Percentiles rank a stretch among this genome's conserved stretches.
These are phyloP conservation scores for Poicephalus meyeri DNA, from an alignment of 2,113 vertebrate genomes.

Conservation along the genomic window DNA sequence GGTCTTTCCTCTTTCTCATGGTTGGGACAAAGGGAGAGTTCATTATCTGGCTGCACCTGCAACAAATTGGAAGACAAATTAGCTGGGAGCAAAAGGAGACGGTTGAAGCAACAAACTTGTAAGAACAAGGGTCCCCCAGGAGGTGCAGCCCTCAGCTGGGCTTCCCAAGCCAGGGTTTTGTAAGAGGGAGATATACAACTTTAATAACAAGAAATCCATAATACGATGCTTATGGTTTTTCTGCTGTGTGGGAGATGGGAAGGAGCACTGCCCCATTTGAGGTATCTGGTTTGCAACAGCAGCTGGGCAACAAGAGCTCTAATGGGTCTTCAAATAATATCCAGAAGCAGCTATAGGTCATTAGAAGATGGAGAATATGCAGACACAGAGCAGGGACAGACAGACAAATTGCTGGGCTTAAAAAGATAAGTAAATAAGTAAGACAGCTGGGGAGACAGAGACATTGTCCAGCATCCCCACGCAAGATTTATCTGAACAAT, in stretches of 20 bases:
- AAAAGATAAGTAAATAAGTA: background rate
- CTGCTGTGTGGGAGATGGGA: background rate
- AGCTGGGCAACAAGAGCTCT: slow-evolving; percentile 15
- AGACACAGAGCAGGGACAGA: slow-evolving; percentile 15
- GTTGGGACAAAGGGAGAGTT: slow-evolving; percentile 17
- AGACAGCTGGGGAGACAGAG: background rate
- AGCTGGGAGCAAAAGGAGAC: background rate
- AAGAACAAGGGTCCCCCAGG: slow-evolving; percentile 35
- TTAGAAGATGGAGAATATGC: slow-evolving; percentile 2
- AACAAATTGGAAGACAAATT: slow-evolving; percentile 58
- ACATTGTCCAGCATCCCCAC: background rate
- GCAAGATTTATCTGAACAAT: slow-evolving; percentile 61
- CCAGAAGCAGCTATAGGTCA: slow-evolving; percentile 37
- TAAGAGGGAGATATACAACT: slow-evolving; percentile 61
- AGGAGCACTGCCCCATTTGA: background rate
- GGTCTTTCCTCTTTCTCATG: slow-evolving; percentile 28
- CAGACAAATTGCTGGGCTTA: background rate
- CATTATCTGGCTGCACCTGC: slow-evolving; percentile 68
- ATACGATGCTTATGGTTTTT: slow-evolving; percentile 30
- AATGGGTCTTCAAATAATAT: slow-evolving; percentile 58
- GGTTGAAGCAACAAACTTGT: background rate
- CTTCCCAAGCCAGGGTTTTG: slow-evolving; percentile 26
- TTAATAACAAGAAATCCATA: slow-evolving; percentile 69
- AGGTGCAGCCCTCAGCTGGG: slow-evolving; percentile 39
- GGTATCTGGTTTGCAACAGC: slow-evolving; percentile 1